phyloP scores from a whole-genome alignment of 2,113 vertebrate genomes.

The Lonchura striata region DNA sequence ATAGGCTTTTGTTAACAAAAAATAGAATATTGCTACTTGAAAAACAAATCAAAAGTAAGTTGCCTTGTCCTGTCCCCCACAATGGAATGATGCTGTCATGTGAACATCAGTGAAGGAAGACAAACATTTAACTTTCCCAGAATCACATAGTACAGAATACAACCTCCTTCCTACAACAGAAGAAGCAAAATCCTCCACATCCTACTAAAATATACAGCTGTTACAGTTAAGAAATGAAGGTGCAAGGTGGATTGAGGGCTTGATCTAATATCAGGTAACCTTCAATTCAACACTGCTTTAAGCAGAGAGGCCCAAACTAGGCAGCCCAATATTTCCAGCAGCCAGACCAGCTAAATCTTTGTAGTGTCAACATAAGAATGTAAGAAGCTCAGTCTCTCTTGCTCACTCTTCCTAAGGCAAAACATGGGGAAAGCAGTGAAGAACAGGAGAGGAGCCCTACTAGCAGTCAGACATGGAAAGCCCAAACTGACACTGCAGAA shows the following conservation, averaged over 20 bases:
- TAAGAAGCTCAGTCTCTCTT: neutral
- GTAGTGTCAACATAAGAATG: neutral
- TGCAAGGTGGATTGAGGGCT: neutral
- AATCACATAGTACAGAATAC: neutral
- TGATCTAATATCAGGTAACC: neutral
- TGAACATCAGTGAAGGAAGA: neutral
- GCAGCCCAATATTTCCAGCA: neutral
- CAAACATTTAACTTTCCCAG: neutral
- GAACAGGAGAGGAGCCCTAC: neutral
- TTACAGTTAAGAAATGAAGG: neutral
- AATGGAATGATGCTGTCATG: neutral
- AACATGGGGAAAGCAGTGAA: neutral
- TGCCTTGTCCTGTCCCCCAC: neutral
- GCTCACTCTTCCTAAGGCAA: neutral
- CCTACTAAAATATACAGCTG: neutral
- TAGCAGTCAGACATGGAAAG: neutral
- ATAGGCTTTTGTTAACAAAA: accelerated
- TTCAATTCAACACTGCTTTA: neutral
- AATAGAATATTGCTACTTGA: neutral
- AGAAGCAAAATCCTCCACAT: neutral
- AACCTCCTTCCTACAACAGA: neutral
- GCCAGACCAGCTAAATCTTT: neutral
- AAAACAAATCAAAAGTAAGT: neutral
- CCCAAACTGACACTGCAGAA: neutral
- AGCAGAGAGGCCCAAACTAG: neutral